These are phyloP conservation scores for Tinamus guttatus DNA, from an alignment of 2,113 vertebrate genomes.

Conservation along the genomic window DNA sequence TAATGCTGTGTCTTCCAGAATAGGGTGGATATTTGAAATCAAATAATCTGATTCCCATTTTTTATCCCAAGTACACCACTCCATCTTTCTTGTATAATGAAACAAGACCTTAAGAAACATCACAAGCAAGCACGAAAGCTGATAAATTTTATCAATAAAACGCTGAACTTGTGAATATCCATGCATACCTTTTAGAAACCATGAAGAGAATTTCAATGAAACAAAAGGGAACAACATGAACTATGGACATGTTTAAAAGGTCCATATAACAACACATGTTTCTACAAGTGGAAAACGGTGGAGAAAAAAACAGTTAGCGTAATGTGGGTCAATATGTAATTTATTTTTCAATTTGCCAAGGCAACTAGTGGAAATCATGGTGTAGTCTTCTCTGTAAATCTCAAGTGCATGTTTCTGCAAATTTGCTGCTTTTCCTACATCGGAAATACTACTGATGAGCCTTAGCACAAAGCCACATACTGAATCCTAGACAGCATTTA, in stretches of 20 bases:
- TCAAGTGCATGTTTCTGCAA: neutral
- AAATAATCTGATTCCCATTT: neutral
- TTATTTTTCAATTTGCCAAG: no score
- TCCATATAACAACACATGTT: neutral
- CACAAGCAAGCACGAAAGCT: neutral
- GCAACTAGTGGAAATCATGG: no score
- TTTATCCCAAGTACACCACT: neutral
- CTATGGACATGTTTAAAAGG: neutral
- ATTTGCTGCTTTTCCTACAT: neutral
- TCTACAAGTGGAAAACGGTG: neutral
- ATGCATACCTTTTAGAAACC: neutral
- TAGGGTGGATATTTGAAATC: neutral
- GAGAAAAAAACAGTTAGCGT: neutral
- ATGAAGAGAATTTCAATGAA: neutral
- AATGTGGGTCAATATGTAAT: no score
- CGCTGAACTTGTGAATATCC: neutral
- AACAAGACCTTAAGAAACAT: neutral
- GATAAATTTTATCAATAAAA: neutral
- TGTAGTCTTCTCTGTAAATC: no score
- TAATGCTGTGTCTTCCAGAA: neutral
- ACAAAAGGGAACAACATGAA: neutral
- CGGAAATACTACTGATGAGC: neutral
- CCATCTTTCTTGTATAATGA: neutral
- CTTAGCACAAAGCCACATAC: neutral
- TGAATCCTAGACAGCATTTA: no score